Percentiles rank a stretch among this genome's conserved stretches.
These are phyloP conservation scores for Hycleus phaleratus DNA, from an alignment of 1,140 invertebrate species.

Conservation along the genomic window DNA sequence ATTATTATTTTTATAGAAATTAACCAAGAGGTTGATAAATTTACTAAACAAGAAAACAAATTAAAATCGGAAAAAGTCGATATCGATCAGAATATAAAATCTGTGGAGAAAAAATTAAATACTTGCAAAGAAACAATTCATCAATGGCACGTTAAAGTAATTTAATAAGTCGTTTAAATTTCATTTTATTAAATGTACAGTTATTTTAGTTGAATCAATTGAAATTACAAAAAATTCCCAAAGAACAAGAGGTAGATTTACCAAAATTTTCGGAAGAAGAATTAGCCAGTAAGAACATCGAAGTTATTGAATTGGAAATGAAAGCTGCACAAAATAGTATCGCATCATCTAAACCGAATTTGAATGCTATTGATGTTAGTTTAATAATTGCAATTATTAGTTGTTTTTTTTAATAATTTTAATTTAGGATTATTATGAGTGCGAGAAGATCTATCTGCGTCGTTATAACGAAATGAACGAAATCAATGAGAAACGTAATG, in stretches of 20 bases:
- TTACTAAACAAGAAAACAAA: slow-evolving; percentile 58
- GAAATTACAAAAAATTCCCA: slow-evolving; percentile 63
- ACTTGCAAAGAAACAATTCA: slow-evolving; percentile 46
- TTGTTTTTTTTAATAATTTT: not conserved
- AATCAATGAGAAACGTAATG: slow-evolving; percentile 69
- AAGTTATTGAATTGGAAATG: slow-evolving; percentile 57
- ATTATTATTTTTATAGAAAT: slow-evolving; percentile 5
- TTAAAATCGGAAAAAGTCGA: slow-evolving; percentile 64
- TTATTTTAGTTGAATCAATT: slow-evolving; percentile 51
- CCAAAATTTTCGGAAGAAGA: slow-evolving; percentile 59
- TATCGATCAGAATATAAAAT: slow-evolving; percentile 65
- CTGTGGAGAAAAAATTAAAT: slow-evolving; percentile 55
- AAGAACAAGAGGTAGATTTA: slow-evolving; percentile 45
- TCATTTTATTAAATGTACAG: not conserved
- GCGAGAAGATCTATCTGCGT: slow-evolving; percentile 67
- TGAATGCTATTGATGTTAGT: slow-evolving; percentile 65
- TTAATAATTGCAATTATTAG: not conserved
- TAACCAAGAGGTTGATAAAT: slow-evolving; percentile 46
- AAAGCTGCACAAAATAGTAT: slow-evolving; percentile 59
- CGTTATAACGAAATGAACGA: slow-evolving; percentile 74
- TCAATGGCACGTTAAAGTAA: slow-evolving; percentile 27
- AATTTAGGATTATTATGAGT: slow-evolving; percentile 54
- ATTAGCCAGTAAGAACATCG: slow-evolving; percentile 50
- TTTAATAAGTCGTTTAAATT: no score
- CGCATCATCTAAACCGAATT: slow-evolving; percentile 65